Base-by-base conservation (phyloP, 1,140 invertebrate species). In the Formica selysi region DNA sequence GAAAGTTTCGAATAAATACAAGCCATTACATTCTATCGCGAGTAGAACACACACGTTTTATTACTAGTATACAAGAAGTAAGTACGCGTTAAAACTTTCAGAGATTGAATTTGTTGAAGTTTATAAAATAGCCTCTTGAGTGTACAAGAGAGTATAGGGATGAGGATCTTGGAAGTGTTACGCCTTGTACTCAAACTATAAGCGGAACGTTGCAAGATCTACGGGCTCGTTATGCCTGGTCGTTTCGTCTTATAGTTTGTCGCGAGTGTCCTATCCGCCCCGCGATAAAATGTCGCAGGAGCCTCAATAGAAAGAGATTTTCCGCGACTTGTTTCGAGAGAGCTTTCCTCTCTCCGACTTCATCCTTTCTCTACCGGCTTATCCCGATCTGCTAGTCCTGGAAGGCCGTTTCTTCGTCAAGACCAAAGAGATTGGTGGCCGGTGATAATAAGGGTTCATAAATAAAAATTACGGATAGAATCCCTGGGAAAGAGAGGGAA, bases 391-490 rank as follows among this genome's bases (percentile, higher is more conserved):
- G 22, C 67, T 57, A 36, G 38, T 54, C 54, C n/a, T 29, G 26
- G 16, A 51, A 61, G 19, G 7, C 29, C 26, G 16, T 26, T n/a
- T 67, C 32, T 65, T 19, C 38, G 22, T 67, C 76, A 51, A 85
- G 70, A 61, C 76, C 67, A 67, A 57, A 54, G 65, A 87, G 85
- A 90, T 89, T 84, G 91, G 83, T 86, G 65, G 87, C 57, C 51
- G 74, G 89, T 74, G 87, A 91, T 91, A 91, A 91, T 86, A 76
- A 90, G 87, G 68, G 64, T 62, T 87, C 86, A 76, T 91, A 91
- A 92, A 92, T 91, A 92, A 92, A 92, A 92, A 91, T 92, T 92
- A 89, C 86, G 73, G 61, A 19, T 48, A 38, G 61, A 57, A 57
- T 48, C 44, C 44, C 11, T 10, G 11, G 29, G 11, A 44, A 76